Percentiles rank a stretch among this genome's conserved stretches.
Evolutionary conservation across 2,888 invertebrate genomes (phyloP).

Genomic region (Flabesymbios commensalis): DNA sequence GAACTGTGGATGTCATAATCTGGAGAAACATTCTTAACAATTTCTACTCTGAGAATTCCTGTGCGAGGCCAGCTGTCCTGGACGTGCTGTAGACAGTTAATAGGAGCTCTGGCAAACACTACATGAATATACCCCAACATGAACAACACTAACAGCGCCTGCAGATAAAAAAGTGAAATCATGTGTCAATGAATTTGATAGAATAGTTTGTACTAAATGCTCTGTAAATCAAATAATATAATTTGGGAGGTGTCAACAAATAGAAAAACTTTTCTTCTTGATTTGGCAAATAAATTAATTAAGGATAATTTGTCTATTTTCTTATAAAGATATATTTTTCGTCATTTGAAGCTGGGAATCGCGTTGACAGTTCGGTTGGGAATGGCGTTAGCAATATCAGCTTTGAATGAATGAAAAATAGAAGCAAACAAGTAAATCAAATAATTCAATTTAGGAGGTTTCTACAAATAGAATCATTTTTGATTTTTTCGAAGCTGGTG

Average conservation of each 20-base stretch:
- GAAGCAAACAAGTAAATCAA: too few species aligned
- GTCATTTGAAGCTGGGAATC: too few species aligned
- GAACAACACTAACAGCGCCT: conserved; percentile 83
- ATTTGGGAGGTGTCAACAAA: conserved; percentile 17
- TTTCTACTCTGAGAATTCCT: conserved; percentile 91
- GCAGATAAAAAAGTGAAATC: conserved; percentile 34
- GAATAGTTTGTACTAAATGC: not conserved
- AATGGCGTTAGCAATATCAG: too few species aligned
- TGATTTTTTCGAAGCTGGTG: too few species aligned
- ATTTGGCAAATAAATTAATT: not conserved
- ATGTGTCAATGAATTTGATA: not conserved
- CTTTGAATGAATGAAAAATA: too few species aligned
- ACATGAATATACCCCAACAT: conserved; percentile 93
- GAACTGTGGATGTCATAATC: conserved; percentile 81
- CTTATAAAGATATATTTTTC: not conserved
- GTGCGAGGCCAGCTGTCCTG: conserved; percentile 87
- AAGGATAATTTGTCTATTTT: not conserved
- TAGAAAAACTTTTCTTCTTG: not conserved
- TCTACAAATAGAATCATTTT: too few species aligned
- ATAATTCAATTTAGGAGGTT: too few species aligned
- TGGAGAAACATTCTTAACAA: conserved; percentile 65
- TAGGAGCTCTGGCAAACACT: conserved; percentile 88
- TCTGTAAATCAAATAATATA: too few species aligned
- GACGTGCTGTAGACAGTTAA: conserved; percentile 88
- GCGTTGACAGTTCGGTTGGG: too few species aligned